Percentiles rank a stretch among this genome's conserved stretches.
Evolutionary conservation across 2,888 invertebrate genomes (phyloP).

Genomic region (Aporophyla nigra): DNA sequence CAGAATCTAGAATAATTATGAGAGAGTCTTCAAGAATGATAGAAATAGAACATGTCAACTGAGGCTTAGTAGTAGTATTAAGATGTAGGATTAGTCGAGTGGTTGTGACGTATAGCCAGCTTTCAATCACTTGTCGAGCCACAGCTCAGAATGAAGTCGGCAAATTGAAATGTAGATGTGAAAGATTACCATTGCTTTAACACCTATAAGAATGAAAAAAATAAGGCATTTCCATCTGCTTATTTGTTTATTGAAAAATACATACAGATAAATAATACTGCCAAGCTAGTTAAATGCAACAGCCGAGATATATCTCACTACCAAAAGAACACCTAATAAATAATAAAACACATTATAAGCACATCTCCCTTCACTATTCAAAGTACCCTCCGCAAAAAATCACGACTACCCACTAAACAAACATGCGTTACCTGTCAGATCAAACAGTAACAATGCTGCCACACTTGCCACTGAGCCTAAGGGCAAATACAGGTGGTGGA

Average conservation of each 20-base stretch:
- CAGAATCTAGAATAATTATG: neutral
- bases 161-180: neutral
- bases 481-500: constrained; percentile 86
- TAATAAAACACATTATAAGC: constrained; percentile 48
- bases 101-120: neutral
- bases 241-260: neutral
- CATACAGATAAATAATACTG: neutral
- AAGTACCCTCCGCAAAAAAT: constrained; percentile 44
- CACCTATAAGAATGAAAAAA: no score
- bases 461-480: constrained; percentile 80
- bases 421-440: constrained; percentile 72
- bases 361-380: constrained; percentile 31
- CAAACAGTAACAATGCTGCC: constrained; percentile 54
- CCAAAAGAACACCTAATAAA: constrained; percentile 44
- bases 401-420: constrained; percentile 35
- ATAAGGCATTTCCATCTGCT: neutral
- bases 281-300: neutral
- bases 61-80: neutral
- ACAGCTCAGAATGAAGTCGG: neutral
- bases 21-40: neutral
- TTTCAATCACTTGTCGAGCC: no score
- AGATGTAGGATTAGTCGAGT: neutral
- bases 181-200: neutral
- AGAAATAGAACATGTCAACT: neutral
- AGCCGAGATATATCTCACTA: neutral